A percentile compares a stretch with the other conserved stretches of the same genome.
Conservation (phyloP, 2,113 vertebrate genomes). For the Poicephalus gulielmi region DNA sequence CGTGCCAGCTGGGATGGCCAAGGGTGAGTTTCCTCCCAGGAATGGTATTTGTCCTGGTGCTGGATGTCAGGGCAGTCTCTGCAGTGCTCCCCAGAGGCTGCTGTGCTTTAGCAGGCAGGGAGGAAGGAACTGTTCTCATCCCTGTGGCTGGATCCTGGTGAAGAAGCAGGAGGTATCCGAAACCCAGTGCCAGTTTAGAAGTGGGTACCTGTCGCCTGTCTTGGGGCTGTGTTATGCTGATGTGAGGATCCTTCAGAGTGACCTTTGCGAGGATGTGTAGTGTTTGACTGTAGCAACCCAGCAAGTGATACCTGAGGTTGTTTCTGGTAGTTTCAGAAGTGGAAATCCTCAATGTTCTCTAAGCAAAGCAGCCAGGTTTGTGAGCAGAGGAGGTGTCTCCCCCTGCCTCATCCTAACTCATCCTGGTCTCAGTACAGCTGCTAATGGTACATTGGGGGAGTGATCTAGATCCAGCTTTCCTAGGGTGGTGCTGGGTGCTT, state of each 20-base stretch:
- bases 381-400: background rate
- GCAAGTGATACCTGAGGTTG: background rate
- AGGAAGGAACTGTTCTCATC: background rate
- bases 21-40: background rate
- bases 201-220: background rate
- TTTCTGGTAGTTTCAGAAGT: background rate
- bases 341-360: background rate
- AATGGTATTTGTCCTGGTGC: background rate
- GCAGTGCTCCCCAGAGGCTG: background rate
- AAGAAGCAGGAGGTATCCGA: background rate
- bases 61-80: background rate
- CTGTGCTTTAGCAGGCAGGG: rapidly evolving
- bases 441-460: rapidly evolving
- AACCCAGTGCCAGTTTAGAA: rapidly evolving
- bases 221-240: background rate
- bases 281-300: background rate
- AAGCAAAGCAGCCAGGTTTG: background rate
- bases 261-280: background rate
- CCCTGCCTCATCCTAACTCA: rapidly evolving
- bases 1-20: rapidly evolving
- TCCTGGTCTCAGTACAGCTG: background rate
- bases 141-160: rapidly evolving
- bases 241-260: background rate
- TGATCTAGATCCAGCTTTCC: background rate
- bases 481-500: rapidly evolving